Evolutionary conservation across 2,113 vertebrate genomes (phyloP).

Genomic region (Triplophysa tibetana): DNA sequence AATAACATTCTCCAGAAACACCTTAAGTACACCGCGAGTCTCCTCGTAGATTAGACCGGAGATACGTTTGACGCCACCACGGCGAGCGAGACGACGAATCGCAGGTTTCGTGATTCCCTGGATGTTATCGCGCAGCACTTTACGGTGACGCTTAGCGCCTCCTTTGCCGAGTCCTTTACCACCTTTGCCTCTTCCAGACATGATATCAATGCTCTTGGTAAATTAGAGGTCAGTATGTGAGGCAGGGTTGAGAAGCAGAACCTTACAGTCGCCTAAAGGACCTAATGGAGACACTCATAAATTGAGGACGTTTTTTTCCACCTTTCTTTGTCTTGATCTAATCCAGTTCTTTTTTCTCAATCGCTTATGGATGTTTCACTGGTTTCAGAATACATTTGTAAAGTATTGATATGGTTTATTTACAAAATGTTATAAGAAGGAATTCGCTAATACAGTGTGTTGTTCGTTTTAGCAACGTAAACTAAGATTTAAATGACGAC

Average conservation of each 20-base stretch:
- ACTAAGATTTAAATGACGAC: no score
- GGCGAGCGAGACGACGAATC: conserved; percentile 66
- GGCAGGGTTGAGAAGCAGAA: background rate
- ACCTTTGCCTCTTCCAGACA: conserved; percentile 27
- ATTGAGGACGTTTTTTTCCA: background rate
- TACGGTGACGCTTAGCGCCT: conserved; percentile 67
- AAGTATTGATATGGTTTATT: no score
- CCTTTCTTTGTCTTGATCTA: no score
- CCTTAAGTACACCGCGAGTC: conserved; percentile 67
- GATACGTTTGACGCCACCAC: conserved; percentile 71
- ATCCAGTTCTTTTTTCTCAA: no score
- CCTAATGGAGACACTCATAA: background rate
- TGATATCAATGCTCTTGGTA: no score
- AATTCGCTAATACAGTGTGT: no score
- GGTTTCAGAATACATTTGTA: no score
- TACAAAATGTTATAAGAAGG: no score
- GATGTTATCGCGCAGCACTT: conserved; percentile 71
- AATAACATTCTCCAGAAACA: conserved; percentile 64
- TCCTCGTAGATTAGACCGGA: conserved; percentile 75
- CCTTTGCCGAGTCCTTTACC: conserved; percentile 58
- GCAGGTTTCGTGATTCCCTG: conserved; percentile 75
- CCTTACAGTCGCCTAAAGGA: background rate
- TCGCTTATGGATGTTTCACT: no score
- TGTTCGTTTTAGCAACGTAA: no score
- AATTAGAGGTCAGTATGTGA: no score